These are phyloP conservation scores for Sceliomorpha sp. DNA, from an alignment of 2,888 invertebrate species.

Conservation along the genomic window DNA sequence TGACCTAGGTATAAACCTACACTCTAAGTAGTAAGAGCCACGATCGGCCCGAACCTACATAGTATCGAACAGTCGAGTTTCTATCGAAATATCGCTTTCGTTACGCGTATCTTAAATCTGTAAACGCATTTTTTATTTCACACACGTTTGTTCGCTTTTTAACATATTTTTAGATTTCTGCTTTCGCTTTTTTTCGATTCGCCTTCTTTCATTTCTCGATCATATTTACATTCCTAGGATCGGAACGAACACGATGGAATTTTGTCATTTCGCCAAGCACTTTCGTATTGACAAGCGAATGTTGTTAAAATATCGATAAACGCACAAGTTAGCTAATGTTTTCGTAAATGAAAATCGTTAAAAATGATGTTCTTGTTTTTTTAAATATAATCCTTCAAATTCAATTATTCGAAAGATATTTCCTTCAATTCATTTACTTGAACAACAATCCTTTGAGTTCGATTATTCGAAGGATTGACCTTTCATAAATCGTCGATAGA, in stretches of 20 bases:
- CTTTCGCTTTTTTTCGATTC: background rate
- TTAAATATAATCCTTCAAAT: too few species aligned
- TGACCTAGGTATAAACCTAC: conserved; percentile 69
- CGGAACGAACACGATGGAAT: conserved; percentile 11
- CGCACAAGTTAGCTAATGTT: too few species aligned
- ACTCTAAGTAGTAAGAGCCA: conserved; percentile 68
- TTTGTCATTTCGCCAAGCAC: too few species aligned
- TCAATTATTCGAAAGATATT: too few species aligned
- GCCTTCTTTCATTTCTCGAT: background rate
- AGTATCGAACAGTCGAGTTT: conserved; percentile 71
- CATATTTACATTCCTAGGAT: too few species aligned
- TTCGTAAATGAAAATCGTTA: too few species aligned
- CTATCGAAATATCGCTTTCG: conserved; percentile 68
- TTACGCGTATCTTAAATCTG: conserved; percentile 47
- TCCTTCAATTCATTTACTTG: too few species aligned
- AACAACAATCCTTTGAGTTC: too few species aligned
- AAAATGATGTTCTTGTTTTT: too few species aligned
- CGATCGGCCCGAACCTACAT: conserved; percentile 66
- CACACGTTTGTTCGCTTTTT: conserved; percentile 14
- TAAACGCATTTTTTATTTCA: conserved; percentile 39
- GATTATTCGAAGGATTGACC: too few species aligned
- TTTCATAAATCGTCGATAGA: too few species aligned
- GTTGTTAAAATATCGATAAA: background rate
- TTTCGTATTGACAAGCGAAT: conserved; percentile 1
- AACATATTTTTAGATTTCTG: background rate